Percentiles rank a stretch among this genome's conserved stretches.
These are phyloP conservation scores for Halotydeus destructor DNA, from an alignment of 1,140 invertebrate species.

Conservation along the genomic window DNA sequence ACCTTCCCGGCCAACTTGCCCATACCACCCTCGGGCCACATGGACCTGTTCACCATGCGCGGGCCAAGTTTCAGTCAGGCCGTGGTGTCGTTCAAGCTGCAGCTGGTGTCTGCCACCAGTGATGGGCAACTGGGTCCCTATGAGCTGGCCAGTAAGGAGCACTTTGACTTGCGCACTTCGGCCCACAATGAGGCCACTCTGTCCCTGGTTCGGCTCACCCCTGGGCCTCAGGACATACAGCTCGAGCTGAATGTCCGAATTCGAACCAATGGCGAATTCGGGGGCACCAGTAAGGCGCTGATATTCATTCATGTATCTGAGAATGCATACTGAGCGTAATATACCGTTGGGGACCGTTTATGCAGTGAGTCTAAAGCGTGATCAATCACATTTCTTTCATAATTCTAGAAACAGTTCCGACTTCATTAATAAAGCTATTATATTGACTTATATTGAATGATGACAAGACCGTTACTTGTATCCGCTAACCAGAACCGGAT, in stretches of 20 bases:
- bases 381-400: no score
- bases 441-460: no score
- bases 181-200: constrained; percentile 45
- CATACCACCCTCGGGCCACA: constrained; percentile 38
- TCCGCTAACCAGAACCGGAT: no score
- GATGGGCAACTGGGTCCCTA: no score
- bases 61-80: constrained; percentile 39
- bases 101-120: constrained; percentile 35
- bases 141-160: constrained; percentile 36
- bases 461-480: no score
- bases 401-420: no score
- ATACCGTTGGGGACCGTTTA: no score
- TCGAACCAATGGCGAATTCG: constrained; percentile 23
- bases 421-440: no score
- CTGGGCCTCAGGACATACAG: constrained; percentile 71
- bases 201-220: constrained; percentile 41
- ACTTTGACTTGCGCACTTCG: constrained; percentile 35
- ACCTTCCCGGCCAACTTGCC: constrained; percentile 62
- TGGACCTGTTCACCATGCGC: constrained; percentile 68
- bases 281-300: not conserved
- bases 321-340: not conserved
- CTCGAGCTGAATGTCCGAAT: constrained; percentile 66
- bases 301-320: constrained; percentile 6
- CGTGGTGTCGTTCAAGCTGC: constrained; percentile 48
- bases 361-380: no score